Conservation (phyloP, 2,888 invertebrate species). For the Leucoptera coffeella region DNA sequence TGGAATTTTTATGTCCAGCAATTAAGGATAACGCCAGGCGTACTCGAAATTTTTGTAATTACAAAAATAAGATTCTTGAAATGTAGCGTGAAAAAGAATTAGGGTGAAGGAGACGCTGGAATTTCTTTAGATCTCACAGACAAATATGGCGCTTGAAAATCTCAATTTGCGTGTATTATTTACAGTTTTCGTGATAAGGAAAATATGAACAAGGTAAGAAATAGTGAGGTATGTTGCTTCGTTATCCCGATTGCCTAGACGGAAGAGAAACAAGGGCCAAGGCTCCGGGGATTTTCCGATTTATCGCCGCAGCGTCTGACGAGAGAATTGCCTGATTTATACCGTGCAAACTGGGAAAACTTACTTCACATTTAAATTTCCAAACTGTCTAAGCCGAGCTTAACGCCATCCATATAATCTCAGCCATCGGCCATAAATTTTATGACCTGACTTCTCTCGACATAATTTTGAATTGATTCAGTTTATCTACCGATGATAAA, state of each 20-base stretch:
- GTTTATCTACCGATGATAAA: too few relatives aligned
- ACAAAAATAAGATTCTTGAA: slow-evolving; percentile 54
- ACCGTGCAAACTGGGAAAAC: slow-evolving; percentile 51
- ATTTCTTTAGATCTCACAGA: slow-evolving; percentile 25
- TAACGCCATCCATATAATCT: slow-evolving; percentile 53
- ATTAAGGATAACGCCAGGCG: slow-evolving; percentile 53
- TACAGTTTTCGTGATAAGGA: too few relatives aligned
- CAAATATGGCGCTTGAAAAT: too few relatives aligned
- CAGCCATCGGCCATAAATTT: slow-evolving; percentile 53
- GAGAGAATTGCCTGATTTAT: slow-evolving; percentile 38
- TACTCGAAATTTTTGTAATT: slow-evolving; percentile 54
- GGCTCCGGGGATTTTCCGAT: slow-evolving; percentile 45
- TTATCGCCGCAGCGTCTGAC: slow-evolving; percentile 37
- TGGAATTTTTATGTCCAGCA: slow-evolving; percentile 56
- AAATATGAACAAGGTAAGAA: too few relatives aligned
- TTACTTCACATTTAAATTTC: slow-evolving; percentile 55
- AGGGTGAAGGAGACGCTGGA: slow-evolving; percentile 36
- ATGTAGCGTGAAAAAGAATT: slow-evolving; percentile 54
- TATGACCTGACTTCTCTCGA: slow-evolving; percentile 47
- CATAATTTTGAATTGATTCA: too few relatives aligned
- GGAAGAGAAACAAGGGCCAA: slow-evolving; percentile 36
- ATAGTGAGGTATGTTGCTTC: too few relatives aligned
- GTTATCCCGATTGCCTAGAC: too few relatives aligned
- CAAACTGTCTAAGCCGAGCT: slow-evolving; percentile 53
- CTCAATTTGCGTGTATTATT: too few relatives aligned